Evolutionary conservation across 2,888 invertebrate species (phyloP), one percentile per base, ranked within the genome.

Genomic region (Dryocosmus kuriphilus): DNA sequence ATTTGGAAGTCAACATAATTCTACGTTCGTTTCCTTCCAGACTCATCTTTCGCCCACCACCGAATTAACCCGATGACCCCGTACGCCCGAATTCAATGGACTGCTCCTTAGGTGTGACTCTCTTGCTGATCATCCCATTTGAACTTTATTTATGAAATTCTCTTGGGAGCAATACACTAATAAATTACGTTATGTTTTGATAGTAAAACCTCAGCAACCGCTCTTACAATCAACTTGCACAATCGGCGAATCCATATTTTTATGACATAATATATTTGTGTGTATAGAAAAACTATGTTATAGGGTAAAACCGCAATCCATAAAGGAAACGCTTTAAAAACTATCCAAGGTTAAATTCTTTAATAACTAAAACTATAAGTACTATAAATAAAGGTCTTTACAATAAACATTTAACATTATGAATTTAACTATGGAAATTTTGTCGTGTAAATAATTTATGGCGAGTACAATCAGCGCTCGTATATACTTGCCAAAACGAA

Each of bases 61-160:
- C 76, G 79, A 81, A 65, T 77, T 81, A 75, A 79, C 76, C 81
- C 79, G 30, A 65, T 30, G 76, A 71, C 71, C 61, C 51, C 67
- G 24, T 57, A 27, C n/a, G 51, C 67, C 80, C 46, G 27, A 82
- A 86, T 85, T 86, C 83, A 85, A 85, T 82, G 85, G 86, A 81
- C 84, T 84, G 80, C 84, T 80, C 82, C 76, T 84, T 85, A 86
- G 83, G 85, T 80, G 84, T 84, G 85, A 85, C 84, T 85, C 57
- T 51, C n/a, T 57, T 24, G 24, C 32, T 32, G 62, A 62, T 62
- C 62, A 32, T 62, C 62, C 62, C 30, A 62, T 62, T 62, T 79
- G 85, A 81, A 79, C 46, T 65, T 86, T 84, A 85, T 86, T 84
- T 82, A 80, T 85, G 82, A 85, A 86, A 85, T 85, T 57, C 24